phyloP scores from a whole-genome alignment of 1,140 invertebrate species.

The Venturia canescens region DNA sequence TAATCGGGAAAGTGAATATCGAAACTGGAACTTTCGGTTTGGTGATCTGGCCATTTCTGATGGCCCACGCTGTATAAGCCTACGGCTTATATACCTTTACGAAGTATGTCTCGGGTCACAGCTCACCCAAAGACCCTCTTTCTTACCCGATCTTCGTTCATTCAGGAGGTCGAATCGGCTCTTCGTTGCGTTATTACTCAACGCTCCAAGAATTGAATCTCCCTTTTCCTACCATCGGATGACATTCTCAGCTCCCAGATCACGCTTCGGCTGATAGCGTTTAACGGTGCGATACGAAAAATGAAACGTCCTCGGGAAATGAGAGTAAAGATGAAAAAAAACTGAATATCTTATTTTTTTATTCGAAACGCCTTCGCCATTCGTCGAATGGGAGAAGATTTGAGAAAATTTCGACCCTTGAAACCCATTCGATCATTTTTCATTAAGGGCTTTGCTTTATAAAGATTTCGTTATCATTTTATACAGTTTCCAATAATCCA shows the following conservation, averaged over 20 bases:
- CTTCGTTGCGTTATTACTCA: slow-evolving; percentile 29
- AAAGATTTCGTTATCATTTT: no score
- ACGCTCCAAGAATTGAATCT: slow-evolving; percentile 24
- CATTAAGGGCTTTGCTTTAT: no score
- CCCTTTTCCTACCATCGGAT: background rate
- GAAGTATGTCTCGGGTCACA: background rate
- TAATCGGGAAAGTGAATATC: no score
- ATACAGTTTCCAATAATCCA: no score
- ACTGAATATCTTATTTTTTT: background rate
- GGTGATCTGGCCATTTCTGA: no score
- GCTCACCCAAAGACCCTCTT: background rate
- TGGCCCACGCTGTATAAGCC: no score
- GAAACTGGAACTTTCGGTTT: no score
- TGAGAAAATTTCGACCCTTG: no score
- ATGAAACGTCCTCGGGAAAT: background rate
- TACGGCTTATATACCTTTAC: background rate
- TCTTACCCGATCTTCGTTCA: slow-evolving; percentile 34
- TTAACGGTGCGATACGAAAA: background rate
- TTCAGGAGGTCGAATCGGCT: background rate
- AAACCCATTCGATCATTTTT: no score
- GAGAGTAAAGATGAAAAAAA: background rate
- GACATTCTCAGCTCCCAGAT: slow-evolving; percentile 4
- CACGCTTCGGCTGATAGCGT: slow-evolving; percentile 5
- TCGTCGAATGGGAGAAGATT: background rate
- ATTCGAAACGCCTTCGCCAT: background rate